These are phyloP conservation scores for Myxocyprinus asiaticus DNA, from an alignment of 2,113 vertebrate species.

Conservation along the genomic window DNA sequence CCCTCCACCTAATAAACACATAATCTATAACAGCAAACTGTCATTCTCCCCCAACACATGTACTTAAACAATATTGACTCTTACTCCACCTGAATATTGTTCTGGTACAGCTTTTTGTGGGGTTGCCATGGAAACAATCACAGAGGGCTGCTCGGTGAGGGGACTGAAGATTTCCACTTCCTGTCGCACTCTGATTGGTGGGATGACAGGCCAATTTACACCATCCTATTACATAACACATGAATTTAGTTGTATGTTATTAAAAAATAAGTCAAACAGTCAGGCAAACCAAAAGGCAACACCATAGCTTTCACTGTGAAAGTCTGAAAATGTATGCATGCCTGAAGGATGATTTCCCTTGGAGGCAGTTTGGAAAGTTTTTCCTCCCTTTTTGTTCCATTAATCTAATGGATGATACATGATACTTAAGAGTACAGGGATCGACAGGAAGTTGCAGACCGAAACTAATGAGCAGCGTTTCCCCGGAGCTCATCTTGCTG, in stretches of 20 bases:
- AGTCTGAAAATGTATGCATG: background rate
- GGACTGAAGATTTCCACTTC: conserved; percentile 70
- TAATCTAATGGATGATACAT: conserved; percentile 10
- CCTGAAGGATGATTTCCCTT: conserved; percentile 12
- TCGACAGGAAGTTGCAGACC: conserved; percentile 20
- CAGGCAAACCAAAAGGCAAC: too few species aligned
- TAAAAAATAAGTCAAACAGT: too few species aligned
- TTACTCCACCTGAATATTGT: conserved; percentile 61
- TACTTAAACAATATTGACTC: background rate
- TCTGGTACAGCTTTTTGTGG: conserved; percentile 54
- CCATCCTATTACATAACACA: conserved; percentile 48
- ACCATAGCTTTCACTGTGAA: background rate
- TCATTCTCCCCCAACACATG: conserved; percentile 13
- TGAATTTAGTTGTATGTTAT: too few species aligned
- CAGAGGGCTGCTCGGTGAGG: conserved; percentile 59
- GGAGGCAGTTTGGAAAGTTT: conserved; percentile 28
- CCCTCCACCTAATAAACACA: conserved; percentile 65
- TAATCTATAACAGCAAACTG: background rate
- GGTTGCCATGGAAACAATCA: conserved; percentile 76
- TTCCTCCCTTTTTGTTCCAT: background rate
- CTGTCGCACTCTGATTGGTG: conserved; percentile 64
- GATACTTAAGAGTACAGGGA: background rate
- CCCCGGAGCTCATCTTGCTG: background rate
- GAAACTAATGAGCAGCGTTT: conserved; percentile 24
- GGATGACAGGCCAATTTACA: conserved; percentile 38